Evolutionary conservation across 1,140 invertebrate species (phyloP).

Genomic region (Neodiprion fabricii): DNA sequence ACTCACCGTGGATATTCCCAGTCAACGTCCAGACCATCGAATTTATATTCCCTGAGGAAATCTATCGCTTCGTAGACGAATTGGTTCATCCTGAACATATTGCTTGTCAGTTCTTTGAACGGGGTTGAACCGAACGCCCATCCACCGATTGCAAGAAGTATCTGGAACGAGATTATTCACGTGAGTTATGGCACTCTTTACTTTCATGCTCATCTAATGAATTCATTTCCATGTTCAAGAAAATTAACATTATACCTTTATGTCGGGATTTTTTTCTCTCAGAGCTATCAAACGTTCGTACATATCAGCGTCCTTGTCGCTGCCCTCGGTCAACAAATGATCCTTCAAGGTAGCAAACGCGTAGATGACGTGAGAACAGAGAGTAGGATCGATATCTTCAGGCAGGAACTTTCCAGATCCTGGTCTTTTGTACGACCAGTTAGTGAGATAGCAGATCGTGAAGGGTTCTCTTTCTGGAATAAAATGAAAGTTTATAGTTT

Average conservation of each 20-base stretch:
- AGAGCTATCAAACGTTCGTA: conserved; percentile 84
- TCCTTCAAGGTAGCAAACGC: conserved; percentile 91
- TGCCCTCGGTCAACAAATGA: conserved; percentile 77
- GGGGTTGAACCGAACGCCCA: conserved; percentile 93
- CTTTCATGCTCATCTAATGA: conserved; percentile 6
- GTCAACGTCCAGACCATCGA: conserved; percentile 95
- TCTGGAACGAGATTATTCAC: conserved; percentile 55
- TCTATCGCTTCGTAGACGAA: conserved; percentile 95
- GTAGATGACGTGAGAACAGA: conserved; percentile 94
- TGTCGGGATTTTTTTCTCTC: conserved; percentile 86
- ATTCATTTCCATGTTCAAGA: conserved; percentile 26
- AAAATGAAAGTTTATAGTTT: background rate
- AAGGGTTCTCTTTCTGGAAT: conserved; percentile 77
- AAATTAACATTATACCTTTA: conserved; percentile 70
- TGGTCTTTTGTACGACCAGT: conserved; percentile 90
- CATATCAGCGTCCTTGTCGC: conserved; percentile 82
- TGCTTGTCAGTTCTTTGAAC: conserved; percentile 91
- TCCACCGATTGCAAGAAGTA: conserved; percentile 90
- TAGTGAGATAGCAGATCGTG: conserved; percentile 93
- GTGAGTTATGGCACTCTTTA: conserved; percentile 16
- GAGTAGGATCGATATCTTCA: conserved; percentile 83
- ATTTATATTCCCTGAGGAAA: conserved; percentile 89
- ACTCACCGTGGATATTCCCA: conserved; percentile 91
- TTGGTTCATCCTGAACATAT: conserved; percentile 91
- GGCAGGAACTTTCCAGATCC: conserved; percentile 86